A percentile compares a stretch with the other conserved stretches of the same genome.
These are phyloP conservation scores for Propsilocerus akamusi DNA, from an alignment of 1,140 invertebrate species.

Conservation along the genomic window DNA sequence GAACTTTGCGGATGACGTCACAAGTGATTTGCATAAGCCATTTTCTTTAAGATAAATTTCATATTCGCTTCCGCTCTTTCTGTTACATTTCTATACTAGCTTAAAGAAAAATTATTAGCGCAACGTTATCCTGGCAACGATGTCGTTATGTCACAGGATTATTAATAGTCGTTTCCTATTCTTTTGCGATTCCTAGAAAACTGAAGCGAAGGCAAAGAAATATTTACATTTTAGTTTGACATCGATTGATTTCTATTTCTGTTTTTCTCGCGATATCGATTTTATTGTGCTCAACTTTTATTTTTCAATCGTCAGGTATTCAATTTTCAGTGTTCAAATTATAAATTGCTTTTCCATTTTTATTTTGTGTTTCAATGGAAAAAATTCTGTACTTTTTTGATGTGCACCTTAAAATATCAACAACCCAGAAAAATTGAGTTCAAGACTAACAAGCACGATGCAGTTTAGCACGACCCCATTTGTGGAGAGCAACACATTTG, in stretches of 20 bases:
- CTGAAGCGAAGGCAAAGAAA: too few relatives aligned
- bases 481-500: conserved; percentile 22
- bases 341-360: not conserved
- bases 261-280: too few relatives aligned
- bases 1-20: conserved; percentile 2
- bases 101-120: too few relatives aligned
- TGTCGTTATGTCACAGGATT: too few relatives aligned
- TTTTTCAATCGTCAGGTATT: too few relatives aligned
- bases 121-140: not conserved
- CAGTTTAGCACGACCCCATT: conserved; percentile 12
- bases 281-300: too few relatives aligned
- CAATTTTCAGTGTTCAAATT: not conserved
- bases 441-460: conserved; percentile 6
- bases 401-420: conserved; percentile 11
- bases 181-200: too few relatives aligned
- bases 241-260: too few relatives aligned
- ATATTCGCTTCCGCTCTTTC: too few relatives aligned
- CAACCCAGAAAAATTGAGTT: not conserved
- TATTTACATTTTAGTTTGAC: too few relatives aligned
- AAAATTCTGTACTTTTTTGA: conserved; percentile 16
- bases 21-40: conserved; percentile 2
- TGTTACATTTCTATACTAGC: too few relatives aligned
- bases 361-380: conserved; percentile 11
- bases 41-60: not conserved
- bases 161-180: too few relatives aligned